Base-by-base conservation (phyloP, 2,113 vertebrate species). In the Pomatostomus ruficeps region DNA sequence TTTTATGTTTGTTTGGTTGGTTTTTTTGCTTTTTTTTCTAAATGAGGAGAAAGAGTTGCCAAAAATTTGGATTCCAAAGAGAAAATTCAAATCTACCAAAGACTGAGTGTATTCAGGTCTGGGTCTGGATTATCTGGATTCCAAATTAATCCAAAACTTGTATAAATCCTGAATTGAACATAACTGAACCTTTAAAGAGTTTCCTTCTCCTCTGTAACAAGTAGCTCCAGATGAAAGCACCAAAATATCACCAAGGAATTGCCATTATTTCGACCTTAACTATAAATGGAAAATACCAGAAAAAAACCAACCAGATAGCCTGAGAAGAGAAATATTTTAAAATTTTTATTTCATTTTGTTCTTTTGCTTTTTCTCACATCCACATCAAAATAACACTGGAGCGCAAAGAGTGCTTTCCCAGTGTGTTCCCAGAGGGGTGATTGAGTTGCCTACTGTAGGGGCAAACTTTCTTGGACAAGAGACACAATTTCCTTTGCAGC, bases 401-500 rank as follows among this genome's bases (percentile, higher is more conserved):
- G 58, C 81, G 22, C 12, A 5, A 33, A 88, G 46, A 83, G 38
- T 1, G 4, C 31, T 90, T 96, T 90, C 40, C 40, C 61, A 63
- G 31, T 31, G 28, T 52, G 14, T 62, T 96, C 82, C 78, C 85
- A 63, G 67, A 83, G 85, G 82, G 93, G 79, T 2, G 14, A 81
- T 57, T 88, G 63, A 67, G 52, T 86, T 95, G 91, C 79, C 94
- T 94, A 90, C 0, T 2, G 63, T 77, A 80, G 85, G 85, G 87
- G 88, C 75, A 96, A 94, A 77, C 36, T 94, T 93, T 79, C 65
- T 93, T 94, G 91, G 82, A 83, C 36, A 71, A 48, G 48, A 93
- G 88, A 91, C 67, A 96, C 74, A 91, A 94, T 93, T 96, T 97
- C 85, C 89, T 96, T 59, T 94, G 67, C 85, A 83, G 87, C 87